Base-by-base conservation (phyloP, 92 coral and sea anemone species). In the Paramuricea clavata region DNA sequence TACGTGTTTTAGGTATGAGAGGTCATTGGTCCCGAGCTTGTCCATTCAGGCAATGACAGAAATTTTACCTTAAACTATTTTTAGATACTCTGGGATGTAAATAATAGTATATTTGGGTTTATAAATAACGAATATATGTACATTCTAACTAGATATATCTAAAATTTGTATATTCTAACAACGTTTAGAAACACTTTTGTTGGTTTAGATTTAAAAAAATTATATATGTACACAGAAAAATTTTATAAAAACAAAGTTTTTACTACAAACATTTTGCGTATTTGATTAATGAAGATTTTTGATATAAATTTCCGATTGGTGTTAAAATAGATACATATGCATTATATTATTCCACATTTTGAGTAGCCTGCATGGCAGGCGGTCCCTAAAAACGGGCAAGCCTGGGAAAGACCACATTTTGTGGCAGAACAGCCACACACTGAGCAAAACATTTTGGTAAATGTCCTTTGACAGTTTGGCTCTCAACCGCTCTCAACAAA, bases 21-120 rank as follows among this genome's bases (percentile, higher is more conserved):
- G 99, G 99, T 1, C 99, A 96, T 72, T 81, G 93, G 89, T 98
- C 99, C 16, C 86, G 94, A 60, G 87, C 91, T 21, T 96, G 99
- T 86, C 99, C 99, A 5, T 95, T 89, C 65, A 82, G 92, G 83
- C 85, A 50, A 81, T 56, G 9, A 28, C 9, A 17, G 27, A 41
- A 69, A 83, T 27, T 61, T 59, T 22, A 9, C 21, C 12, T 10
- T 12, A 33, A 27, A 19, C 22, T 69, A 73, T 71, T 36, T 31
- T 57, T 44, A 28, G 64, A 47, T 65, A 78, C 25, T 27, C 1
- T n/a, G 35, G 32, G 5, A 72, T 39, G 78, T 72, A 39, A 39
- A 72, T 72, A 39, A 9, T 44, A 17, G 28, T 39, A 34, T 43
- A 71, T 35, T 36, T 71, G 17, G 65, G 31, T 57, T 57, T 57